phyloP scores from a whole-genome alignment of 92 coral and sea anemone species.

The Isaurus tuberculatus region DNA sequence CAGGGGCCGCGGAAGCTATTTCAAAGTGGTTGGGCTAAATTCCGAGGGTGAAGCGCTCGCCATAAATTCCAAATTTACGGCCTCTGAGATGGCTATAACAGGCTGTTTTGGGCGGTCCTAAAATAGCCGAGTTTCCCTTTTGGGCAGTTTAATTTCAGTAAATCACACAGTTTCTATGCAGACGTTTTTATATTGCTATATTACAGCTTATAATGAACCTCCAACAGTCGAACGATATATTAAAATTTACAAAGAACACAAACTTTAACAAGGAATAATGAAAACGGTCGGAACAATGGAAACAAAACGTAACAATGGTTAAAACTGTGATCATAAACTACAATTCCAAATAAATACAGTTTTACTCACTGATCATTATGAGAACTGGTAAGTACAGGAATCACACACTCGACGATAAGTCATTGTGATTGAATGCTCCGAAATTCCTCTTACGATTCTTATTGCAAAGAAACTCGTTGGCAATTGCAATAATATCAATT shows the following conservation, averaged over 20 bases:
- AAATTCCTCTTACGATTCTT: conserved; percentile 10
- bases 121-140: too few species aligned
- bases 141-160: conserved; percentile 12
- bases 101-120: too few species aligned
- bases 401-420: conserved; percentile 39
- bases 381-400: conserved; percentile 30
- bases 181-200: conserved; percentile 28
- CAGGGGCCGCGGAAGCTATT: too few species aligned
- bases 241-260: conserved; percentile 21
- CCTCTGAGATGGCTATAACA: too few species aligned
- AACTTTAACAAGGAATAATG: conserved; percentile 24
- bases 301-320: conserved; percentile 30
- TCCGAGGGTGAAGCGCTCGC: too few species aligned
- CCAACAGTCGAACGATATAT: conserved; percentile 35
- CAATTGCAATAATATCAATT: conserved; percentile 5
- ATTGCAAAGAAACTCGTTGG: conserved; percentile 15
- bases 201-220: conserved; percentile 18
- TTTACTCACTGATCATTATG: conserved; percentile 27
- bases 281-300: conserved; percentile 44
- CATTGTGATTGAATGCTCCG: conserved; percentile 7
- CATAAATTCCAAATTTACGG: too few species aligned
- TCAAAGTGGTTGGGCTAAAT: too few species aligned
- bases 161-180: too few species aligned
- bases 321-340: conserved; percentile 32
- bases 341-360: conserved; percentile 29